Evolutionary conservation across 1,140 invertebrate genomes (phyloP).

Genomic region (Dendroctonus valens): DNA sequence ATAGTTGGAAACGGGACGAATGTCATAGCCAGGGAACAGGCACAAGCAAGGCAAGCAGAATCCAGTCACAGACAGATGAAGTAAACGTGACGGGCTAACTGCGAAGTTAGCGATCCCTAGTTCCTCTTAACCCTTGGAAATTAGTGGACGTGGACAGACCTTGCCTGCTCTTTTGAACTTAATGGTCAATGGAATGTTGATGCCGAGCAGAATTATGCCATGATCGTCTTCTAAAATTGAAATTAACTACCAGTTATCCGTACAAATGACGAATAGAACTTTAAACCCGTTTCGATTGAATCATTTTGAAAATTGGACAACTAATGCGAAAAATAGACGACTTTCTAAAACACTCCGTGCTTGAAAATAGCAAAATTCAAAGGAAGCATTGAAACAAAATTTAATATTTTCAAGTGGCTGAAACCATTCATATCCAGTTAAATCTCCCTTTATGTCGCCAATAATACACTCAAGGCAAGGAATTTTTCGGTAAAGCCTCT

Average conservation of each 20-base stretch:
- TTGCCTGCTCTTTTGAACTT: constrained; percentile 22
- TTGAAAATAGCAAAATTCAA: no score
- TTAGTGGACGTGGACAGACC: constrained; percentile 31
- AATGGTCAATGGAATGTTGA: constrained; percentile 34
- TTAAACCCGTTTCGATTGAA: constrained; percentile 9
- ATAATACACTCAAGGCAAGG: no score
- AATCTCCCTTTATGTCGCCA: no score
- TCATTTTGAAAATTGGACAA: not conserved
- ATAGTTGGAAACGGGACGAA: constrained; percentile 30
- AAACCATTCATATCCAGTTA: not conserved
- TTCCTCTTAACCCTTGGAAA: constrained; percentile 31
- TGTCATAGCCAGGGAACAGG: constrained; percentile 28
- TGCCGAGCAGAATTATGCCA: constrained; percentile 27
- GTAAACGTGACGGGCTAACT: constrained; percentile 35
- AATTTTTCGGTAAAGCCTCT: no score
- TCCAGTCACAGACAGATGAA: constrained; percentile 37
- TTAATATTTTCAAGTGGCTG: not conserved
- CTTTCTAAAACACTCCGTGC: no score
- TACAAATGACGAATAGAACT: constrained; percentile 13
- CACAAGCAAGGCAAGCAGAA: constrained; percentile 34
- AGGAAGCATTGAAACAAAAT: not conserved
- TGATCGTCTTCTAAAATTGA: constrained; percentile 27
- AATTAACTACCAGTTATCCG: constrained; percentile 22
- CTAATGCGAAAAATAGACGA: no score
- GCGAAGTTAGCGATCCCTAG: constrained; percentile 31